phyloP scores from a whole-genome alignment of 2,888 invertebrate species.

The Agrilus cyanescens region DNA sequence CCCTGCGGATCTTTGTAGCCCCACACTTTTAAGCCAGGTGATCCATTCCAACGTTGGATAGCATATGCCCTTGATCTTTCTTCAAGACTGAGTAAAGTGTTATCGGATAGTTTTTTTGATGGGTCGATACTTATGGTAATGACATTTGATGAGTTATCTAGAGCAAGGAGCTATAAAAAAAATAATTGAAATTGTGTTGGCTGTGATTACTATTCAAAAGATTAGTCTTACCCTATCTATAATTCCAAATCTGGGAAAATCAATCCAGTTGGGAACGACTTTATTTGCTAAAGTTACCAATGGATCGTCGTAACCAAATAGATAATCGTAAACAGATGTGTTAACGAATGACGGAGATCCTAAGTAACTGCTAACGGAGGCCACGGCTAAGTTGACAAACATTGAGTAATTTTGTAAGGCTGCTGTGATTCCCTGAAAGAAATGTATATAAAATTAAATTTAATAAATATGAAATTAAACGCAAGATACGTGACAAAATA shows the following conservation, averaged over 20 bases:
- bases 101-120: conserved; percentile 16
- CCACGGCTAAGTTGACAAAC: conserved; percentile 47
- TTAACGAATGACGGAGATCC: conserved; percentile 51
- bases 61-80: conserved; percentile 37
- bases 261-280: conserved; percentile 63
- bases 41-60: conserved; percentile 51
- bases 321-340: conserved; percentile 53
- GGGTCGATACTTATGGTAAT: conserved; percentile 41
- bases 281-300: conserved; percentile 57
- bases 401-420: conserved; percentile 40
- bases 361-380: conserved; percentile 43
- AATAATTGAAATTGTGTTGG: too few relatives aligned
- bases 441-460: conserved; percentile 6
- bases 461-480: too few relatives aligned
- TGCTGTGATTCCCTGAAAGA: conserved; percentile 45
- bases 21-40: conserved; percentile 56
- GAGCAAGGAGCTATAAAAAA: conserved; percentile 39
- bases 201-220: background rate
- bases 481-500: too few relatives aligned
- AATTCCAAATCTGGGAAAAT: conserved; percentile 69
- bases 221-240: conserved; percentile 57
- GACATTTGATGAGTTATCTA: conserved; percentile 49
- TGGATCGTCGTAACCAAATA: conserved; percentile 75
- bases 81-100: conserved; percentile 18
- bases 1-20: conserved; percentile 38